Evolutionary conservation across 2,888 invertebrate genomes (phyloP).

Genomic region (Asteroscopus sphinx): DNA sequence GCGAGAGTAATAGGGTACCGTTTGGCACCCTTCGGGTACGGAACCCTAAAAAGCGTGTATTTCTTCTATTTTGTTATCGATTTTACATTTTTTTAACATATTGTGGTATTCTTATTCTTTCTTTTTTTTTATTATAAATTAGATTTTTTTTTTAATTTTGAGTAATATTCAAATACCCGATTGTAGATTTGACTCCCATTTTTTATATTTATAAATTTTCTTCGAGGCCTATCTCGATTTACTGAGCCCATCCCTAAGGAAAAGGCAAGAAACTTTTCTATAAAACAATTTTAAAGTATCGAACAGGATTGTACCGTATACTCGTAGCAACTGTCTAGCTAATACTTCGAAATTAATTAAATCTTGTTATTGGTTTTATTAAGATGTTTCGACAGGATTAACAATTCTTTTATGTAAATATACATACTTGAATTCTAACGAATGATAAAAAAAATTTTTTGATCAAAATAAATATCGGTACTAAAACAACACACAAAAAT

Average conservation of each 20-base stretch:
- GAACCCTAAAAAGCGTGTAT: too few species aligned
- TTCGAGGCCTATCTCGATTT: not conserved
- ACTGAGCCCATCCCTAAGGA: constrained; percentile 1
- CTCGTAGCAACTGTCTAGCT: constrained; percentile 60
- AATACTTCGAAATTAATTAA: constrained; percentile 72
- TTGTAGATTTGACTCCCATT: too few species aligned
- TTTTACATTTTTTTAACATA: too few species aligned
- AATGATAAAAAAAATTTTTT: constrained; percentile 6
- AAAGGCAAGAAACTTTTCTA: constrained; percentile 52
- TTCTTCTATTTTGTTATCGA: too few species aligned
- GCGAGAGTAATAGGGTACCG: too few species aligned
- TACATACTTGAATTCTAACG: constrained; percentile 14
- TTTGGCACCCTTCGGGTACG: too few species aligned
- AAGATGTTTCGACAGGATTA: constrained; percentile 47
- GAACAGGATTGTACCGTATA: constrained; percentile 41
- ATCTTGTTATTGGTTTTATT: constrained; percentile 67
- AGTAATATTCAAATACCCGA: too few species aligned
- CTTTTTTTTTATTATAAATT: too few species aligned
- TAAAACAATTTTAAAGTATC: constrained; percentile 65
- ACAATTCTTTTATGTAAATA: constrained; percentile 53
- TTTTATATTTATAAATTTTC: too few species aligned
- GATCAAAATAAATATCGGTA: not conserved
- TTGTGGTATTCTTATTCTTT: too few species aligned
- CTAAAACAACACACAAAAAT: too few species aligned
- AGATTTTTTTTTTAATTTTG: too few species aligned